Evolutionary conservation across 2,797 vertebrate genomes (phyloP).

Genomic region (Bradypodion pumilum): DNA sequence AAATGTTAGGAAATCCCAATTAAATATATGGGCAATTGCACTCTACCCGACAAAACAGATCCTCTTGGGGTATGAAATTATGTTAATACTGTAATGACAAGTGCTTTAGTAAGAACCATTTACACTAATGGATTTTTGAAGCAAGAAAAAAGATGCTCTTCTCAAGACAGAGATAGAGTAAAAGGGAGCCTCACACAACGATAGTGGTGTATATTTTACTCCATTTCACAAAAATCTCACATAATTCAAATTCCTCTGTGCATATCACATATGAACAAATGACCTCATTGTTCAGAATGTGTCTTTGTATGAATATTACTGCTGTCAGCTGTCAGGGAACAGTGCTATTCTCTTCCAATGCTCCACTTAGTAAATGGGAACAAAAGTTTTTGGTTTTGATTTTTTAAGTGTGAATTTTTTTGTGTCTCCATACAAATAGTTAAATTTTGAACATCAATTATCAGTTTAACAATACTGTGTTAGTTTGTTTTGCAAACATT

Average conservation of each 20-base stretch:
- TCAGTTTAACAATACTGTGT: conserved; percentile 65
- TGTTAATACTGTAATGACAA: conserved; percentile 73
- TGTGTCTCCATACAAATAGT: conserved; percentile 62
- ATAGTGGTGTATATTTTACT: conserved; percentile 63
- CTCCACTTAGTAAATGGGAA: conserved; percentile 66
- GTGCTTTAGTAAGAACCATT: conserved; percentile 54
- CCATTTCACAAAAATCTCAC: conserved; percentile 74
- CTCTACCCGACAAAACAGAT: conserved; percentile 61
- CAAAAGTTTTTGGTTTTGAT: conserved; percentile 73
- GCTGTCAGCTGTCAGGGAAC: conserved; percentile 53
- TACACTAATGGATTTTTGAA: conserved; percentile 75
- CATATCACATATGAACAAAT: conserved; percentile 74
- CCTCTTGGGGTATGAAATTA: conserved; percentile 72
- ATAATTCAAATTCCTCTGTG: conserved; percentile 75
- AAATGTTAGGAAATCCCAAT: conserved; percentile 56
- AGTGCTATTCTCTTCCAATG: conserved; percentile 54
- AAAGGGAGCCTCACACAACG: conserved; percentile 66
- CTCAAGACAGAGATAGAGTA: conserved; percentile 58
- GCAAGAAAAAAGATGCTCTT: conserved; percentile 66
- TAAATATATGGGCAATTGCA: conserved; percentile 55
- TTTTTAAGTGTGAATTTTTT: conserved; percentile 56
- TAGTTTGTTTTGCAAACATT: not conserved
- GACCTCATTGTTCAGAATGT: conserved; percentile 75
- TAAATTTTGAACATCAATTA: conserved; percentile 64
- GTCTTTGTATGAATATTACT: conserved; percentile 73